A percentile compares a stretch with the other conserved stretches of the same genome.
phyloP scores from a whole-genome alignment of 2,888 invertebrate species.

The Strigamia transsilvanica region DNA sequence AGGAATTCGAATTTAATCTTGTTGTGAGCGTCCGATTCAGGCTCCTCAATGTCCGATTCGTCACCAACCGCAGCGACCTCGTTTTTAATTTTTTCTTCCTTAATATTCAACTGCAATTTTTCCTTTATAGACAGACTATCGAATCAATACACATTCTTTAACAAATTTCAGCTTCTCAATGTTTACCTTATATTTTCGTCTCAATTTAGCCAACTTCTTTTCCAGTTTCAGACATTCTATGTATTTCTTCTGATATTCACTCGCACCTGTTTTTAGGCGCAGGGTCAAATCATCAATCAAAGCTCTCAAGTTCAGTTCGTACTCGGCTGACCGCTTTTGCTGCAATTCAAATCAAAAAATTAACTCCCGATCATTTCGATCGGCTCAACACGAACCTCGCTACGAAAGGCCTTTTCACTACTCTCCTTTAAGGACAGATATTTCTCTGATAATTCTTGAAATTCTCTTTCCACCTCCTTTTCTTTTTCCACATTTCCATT shows the following conservation, averaged over 20 bases:
- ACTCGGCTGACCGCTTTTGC: slow-evolving; percentile 9
- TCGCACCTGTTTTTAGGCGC: slow-evolving; percentile 34
- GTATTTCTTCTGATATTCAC: slow-evolving; percentile 50
- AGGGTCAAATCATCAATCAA: slow-evolving; percentile 34
- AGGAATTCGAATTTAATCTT: not conserved
- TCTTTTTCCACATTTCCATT: not conserved
- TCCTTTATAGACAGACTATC: not conserved
- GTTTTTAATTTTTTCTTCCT: not conserved
- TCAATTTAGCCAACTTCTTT: slow-evolving; percentile 42
- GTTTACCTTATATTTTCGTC: not conserved
- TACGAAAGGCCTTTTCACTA: not conserved
- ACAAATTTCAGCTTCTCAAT: not conserved
- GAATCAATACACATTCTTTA: no score
- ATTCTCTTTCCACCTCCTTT: not conserved
- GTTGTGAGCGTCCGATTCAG: not conserved
- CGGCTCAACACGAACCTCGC: not conserved
- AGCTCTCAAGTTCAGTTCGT: slow-evolving; percentile 4
- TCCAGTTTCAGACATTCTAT: slow-evolving; percentile 46
- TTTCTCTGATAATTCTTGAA: not conserved
- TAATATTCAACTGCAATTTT: not conserved
- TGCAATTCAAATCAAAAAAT: not conserved
- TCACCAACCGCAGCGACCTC: not conserved
- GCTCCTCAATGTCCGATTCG: not conserved
- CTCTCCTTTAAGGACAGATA: not conserved
- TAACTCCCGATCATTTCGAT: not conserved